Base-by-base conservation (phyloP, 1,140 invertebrate species). In the Drosophila dunni region DNA sequence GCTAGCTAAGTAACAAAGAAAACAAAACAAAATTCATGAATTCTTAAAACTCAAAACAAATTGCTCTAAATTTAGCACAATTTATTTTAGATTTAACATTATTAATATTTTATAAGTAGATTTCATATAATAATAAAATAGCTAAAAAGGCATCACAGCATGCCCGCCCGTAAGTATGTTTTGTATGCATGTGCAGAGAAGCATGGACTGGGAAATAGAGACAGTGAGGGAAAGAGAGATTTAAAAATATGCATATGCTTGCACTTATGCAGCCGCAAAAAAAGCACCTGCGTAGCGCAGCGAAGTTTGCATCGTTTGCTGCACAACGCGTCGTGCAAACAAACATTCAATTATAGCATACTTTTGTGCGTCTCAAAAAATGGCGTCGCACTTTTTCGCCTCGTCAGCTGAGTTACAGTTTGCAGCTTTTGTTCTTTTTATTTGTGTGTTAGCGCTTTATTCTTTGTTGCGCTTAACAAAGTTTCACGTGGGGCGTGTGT, bases 311-410 rank as follows among this genome's bases (percentile, higher is more conserved):
- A 10, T 46, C 15, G 45, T 6, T 42, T 57, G 44, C 61, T 61
- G 40, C 44, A 38, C 29, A 54, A 48, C 71, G 44, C 56, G 51
- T 46, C 57, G 44, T 53, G 68, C 82, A 88, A 82, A 85, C 82
- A 85, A 85, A 85, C 82, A 86, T 85, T 85, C 82, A 86, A 86
- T 86, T 86, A 86, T 88, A 83, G 68, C 83, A 88, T 78, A 86
- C 83, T 88, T 88, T 88, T 83, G 72, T 88, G 72, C 60, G 67
- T 63, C 75, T 72, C 79, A 60, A 68, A 84, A 82, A 84, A 83
- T 79, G 66, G 79, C 79, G 77, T 74, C 54, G 75, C 75, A 45
- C 66, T 72, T 79, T 86, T 86, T 78, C 57, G 58, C 79, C 60
- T 48, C 58, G 78, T 66, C 81, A 79, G 76, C 51, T 38, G 36